These are phyloP conservation scores for Empis stercorea DNA, from an alignment of 2,888 invertebrate species.

Conservation along the genomic window DNA sequence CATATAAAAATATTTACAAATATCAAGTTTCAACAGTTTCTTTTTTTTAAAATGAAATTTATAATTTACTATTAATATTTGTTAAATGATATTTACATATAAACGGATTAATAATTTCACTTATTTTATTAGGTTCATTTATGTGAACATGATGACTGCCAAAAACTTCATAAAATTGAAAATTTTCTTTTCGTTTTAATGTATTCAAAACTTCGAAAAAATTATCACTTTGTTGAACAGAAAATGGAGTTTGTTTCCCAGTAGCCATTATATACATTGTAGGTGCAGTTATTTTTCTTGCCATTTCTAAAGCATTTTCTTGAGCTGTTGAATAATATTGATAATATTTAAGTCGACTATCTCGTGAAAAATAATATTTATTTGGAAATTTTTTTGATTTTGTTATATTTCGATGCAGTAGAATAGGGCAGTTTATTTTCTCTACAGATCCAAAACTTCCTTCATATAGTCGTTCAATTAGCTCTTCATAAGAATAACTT, in stretches of 20 bases:
- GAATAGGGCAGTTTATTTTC: constrained; percentile 41
- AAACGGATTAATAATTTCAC: background rate
- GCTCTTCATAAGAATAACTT: constrained; percentile 47
- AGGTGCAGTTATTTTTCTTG: constrained; percentile 43
- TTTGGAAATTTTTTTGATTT: constrained; percentile 43
- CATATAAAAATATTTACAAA: background rate
- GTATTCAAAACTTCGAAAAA: constrained; percentile 41
- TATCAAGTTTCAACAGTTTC: no score
- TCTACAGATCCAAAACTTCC: constrained; percentile 46
- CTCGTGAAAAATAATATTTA: constrained; percentile 46
- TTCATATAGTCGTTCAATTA: constrained; percentile 43
- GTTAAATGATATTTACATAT: background rate
- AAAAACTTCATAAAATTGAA: constrained; percentile 42
- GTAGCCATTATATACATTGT: constrained; percentile 45
- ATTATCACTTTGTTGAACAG: constrained; percentile 36
- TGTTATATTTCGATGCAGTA: constrained; percentile 45
- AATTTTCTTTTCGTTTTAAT: constrained; percentile 39
- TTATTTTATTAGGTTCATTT: constrained; percentile 12
- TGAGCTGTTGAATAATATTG: constrained; percentile 7
- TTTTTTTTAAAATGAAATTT: no score
- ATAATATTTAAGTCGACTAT: constrained; percentile 41
- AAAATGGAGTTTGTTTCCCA: constrained; percentile 35
- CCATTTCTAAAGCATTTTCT: constrained; percentile 40
- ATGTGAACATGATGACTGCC: constrained; percentile 46
- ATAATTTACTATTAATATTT: background rate